Percentiles rank a stretch among this genome's conserved stretches.
Evolutionary conservation across 1,140 invertebrate species (phyloP).

Genomic region (Notospermus geniculatus): DNA sequence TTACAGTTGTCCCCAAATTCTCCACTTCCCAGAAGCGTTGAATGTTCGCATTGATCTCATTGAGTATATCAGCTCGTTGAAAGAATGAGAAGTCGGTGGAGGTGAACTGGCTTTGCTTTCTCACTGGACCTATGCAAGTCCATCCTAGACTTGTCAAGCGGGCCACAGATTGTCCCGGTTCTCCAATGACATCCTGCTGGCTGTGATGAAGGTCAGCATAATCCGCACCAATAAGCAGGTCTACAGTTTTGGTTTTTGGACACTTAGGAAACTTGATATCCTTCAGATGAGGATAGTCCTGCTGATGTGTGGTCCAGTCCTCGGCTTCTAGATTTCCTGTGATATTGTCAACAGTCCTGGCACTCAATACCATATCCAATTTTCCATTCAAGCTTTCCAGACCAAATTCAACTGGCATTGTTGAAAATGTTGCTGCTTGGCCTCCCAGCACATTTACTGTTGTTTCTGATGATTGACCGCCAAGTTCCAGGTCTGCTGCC

Average conservation of each 20-base stretch:
- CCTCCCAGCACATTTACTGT: not conserved
- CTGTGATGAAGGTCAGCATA: not conserved
- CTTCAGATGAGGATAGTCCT: not conserved
- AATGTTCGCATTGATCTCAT: not conserved
- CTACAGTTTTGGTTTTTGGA: not conserved
- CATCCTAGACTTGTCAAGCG: slow-evolving; percentile 12
- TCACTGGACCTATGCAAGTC: slow-evolving; percentile 11
- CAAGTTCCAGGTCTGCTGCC: not conserved
- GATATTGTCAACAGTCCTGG: slow-evolving; percentile 3
- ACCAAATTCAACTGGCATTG: not conserved
- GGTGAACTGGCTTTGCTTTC: not conserved
- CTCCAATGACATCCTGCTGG: not conserved
- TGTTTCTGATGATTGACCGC: not conserved
- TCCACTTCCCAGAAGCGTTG: slow-evolving; percentile 4
- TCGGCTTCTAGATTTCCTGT: not conserved
- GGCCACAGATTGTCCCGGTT: slow-evolving; percentile 11
- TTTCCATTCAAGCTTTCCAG: not conserved
- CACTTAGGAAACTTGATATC: not conserved
- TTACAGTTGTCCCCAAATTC: too few species aligned
- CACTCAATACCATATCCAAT: not conserved
- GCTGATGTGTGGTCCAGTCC: not conserved
- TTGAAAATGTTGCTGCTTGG: not conserved
- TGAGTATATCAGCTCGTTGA: not conserved
- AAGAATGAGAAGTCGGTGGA: not conserved
- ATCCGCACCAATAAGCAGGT: slow-evolving; percentile 4